phyloP scores from a whole-genome alignment of 2,797 vertebrate genomes.

The Cryptoprocta ferox region DNA sequence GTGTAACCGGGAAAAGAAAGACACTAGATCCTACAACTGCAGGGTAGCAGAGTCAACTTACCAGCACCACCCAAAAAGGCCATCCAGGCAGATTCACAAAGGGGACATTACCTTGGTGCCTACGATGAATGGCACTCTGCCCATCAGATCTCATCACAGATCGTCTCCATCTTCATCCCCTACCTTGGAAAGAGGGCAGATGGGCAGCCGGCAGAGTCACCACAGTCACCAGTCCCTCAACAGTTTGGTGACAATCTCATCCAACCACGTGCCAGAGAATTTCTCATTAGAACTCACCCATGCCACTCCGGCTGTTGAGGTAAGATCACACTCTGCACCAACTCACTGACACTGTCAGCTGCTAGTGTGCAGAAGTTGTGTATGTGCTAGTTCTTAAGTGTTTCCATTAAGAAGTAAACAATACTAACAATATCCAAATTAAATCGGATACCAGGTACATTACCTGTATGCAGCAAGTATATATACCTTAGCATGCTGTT shows the following conservation, averaged over 20 bases:
- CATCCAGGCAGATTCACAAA: constrained; percentile 98
- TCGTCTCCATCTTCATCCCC: constrained; percentile 95
- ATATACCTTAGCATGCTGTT: not conserved
- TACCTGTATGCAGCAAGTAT: not conserved
- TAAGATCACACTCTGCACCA: constrained; percentile 84
- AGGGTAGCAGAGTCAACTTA: constrained; percentile 96
- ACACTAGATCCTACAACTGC: constrained; percentile 97
- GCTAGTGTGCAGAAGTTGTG: not conserved
- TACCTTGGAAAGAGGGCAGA: constrained; percentile 92
- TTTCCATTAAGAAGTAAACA: not conserved
- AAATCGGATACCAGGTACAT: not conserved
- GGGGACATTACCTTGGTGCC: constrained; percentile 97
- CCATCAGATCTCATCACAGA: constrained; percentile 94
- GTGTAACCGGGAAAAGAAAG: constrained; percentile 96
- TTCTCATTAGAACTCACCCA: constrained; percentile 97
- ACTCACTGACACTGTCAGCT: fast-evolving
- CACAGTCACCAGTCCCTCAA: constrained; percentile 98
- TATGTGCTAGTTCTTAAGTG: not conserved
- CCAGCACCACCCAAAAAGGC: constrained; percentile 97
- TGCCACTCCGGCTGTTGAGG: constrained; percentile 97
- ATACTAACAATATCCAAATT: not conserved
- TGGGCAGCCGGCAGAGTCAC: constrained; percentile 95
- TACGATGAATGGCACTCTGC: constrained; percentile 94
- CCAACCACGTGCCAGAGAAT: constrained; percentile 96
- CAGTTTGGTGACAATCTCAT: constrained; percentile 98